A percentile compares a stretch with the other conserved stretches of the same genome.
Evolutionary conservation across 37 sponge, comb jelly and placozoan genomes (phyloP).

Genomic region (Chondrosia reniformis): DNA sequence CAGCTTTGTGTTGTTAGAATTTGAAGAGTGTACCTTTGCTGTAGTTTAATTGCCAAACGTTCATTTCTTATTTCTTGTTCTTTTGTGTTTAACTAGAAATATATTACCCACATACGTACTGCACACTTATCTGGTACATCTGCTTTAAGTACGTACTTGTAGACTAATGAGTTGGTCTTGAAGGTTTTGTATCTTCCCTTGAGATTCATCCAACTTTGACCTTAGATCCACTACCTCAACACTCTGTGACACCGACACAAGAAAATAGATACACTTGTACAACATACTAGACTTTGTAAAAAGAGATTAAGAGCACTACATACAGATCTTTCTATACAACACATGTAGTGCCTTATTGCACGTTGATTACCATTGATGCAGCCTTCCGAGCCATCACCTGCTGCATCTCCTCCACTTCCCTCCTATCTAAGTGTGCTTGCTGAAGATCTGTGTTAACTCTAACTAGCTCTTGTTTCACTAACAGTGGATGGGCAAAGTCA

Average conservation of each 20-base stretch:
- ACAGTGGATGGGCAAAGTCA: not conserved
- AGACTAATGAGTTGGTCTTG: constrained; percentile 38
- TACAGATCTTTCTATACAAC: too few species aligned
- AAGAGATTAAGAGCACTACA: too few species aligned
- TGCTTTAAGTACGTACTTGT: constrained; percentile 47
- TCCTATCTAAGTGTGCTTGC: not conserved
- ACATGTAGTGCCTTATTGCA: too few species aligned
- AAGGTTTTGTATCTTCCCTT: constrained; percentile 25
- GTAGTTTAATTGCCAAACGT: constrained; percentile 45
- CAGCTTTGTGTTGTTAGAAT: too few species aligned
- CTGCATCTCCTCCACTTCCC: not conserved
- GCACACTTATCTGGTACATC: not conserved
- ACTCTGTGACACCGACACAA: not conserved
- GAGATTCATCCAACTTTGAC: constrained; percentile 49
- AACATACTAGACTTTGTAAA: too few species aligned
- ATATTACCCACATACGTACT: not conserved
- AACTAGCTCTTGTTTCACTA: constrained; percentile 12
- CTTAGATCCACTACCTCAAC: constrained; percentile 4
- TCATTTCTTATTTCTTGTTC: constrained; percentile 75
- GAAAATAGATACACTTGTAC: too few species aligned
- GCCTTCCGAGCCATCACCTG: not conserved
- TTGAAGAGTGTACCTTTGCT: constrained; percentile 33
- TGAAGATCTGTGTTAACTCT: not conserved
- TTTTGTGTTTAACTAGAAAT: constrained; percentile 34
- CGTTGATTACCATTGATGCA: not conserved